Evolutionary conservation across 2,888 invertebrate genomes (phyloP), one percentile per base, ranked within the genome.

Genomic region (Acanthacorydalis orientalis): DNA sequence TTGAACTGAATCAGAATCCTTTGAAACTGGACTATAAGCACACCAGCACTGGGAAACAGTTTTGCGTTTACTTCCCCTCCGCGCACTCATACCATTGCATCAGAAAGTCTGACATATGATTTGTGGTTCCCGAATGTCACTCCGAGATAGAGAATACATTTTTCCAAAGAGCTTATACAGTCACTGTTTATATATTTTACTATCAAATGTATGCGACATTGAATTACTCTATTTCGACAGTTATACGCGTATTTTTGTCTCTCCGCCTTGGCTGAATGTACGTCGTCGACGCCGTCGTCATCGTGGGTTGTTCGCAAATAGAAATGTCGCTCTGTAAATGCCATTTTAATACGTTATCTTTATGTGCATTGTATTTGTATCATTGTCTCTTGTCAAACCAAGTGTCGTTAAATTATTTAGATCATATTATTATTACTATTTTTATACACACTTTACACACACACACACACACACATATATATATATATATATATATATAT

Each of bases 41-140:
- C 16, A 16, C 9, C 16, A 16, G 12, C 16, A 39, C 6, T 8
- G 39, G 8, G 39, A 16, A 12, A 37, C 39, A 39, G 15, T 15
- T 39, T 15, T n/a, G 16, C 16, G 14, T 16, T 12, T 15, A 14
- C 14, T 39, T 39, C 39, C 39, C 39, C n/a, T 43, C 12, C 31
- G 16, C 31, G 11, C 43, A 31, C 43, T 31, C 43, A 31, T 12
- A 15, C 31, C 23, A 16, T 10, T 9, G 9, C 39, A 39, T 39
- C 12, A 14, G 43, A 31, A 14, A 14, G 23, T 46, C 58, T 60
- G 60, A 60, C 62, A 56, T 60, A 61, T 62, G 62, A 61, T 62
- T 61, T 62, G 62, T 61, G 61, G 61, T 59, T 57, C 54, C 54
- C 35, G 47, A 47, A 47, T 47, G 47, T 47, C 47, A 47, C 37